Percentiles rank a stretch among this genome's conserved stretches.
Evolutionary conservation across 2,888 invertebrate species (phyloP).

Genomic region (Cataglyphis altisquamis): DNA sequence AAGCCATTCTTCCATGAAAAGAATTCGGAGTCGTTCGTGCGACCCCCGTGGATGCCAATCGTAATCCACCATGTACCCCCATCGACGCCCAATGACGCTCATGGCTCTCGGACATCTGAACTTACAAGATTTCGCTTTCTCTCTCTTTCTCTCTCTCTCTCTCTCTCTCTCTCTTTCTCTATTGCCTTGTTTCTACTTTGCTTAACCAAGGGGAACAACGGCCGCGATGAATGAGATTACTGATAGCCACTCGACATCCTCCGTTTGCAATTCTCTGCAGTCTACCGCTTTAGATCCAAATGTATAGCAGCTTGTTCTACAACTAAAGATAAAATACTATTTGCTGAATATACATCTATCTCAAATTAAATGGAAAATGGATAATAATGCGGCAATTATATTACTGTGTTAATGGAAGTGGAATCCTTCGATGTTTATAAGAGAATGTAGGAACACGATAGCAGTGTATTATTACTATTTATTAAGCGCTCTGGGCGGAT

Average conservation of each 20-base stretch:
- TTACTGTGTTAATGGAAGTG: background rate
- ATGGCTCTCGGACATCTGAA: slow-evolving; percentile 61
- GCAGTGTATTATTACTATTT: slow-evolving; percentile 5
- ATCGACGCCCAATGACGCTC: slow-evolving; percentile 42
- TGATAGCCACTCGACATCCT: slow-evolving; percentile 44
- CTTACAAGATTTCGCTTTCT: slow-evolving; percentile 40
- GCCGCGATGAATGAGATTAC: slow-evolving; percentile 49
- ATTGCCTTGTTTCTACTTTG: background rate
- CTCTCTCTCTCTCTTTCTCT: slow-evolving; percentile 8
- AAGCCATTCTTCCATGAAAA: slow-evolving; percentile 83
- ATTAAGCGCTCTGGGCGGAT: background rate
- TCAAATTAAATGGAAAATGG: background rate
- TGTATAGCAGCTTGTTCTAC: slow-evolving; percentile 9
- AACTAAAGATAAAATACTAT: slow-evolving; percentile 4
- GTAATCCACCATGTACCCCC: slow-evolving; percentile 62
- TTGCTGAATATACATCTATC: background rate
- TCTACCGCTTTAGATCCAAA: background rate
- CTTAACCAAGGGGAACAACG: slow-evolving; percentile 19
- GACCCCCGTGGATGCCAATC: slow-evolving; percentile 49
- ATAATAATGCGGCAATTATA: slow-evolving; percentile 6
- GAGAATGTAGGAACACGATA: background rate
- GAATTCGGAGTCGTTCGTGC: slow-evolving; percentile 70
- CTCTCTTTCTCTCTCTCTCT: slow-evolving; percentile 10
- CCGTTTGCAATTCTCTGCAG: background rate
- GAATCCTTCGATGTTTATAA: background rate